Base-by-base conservation (phyloP, 2,888 invertebrate species). In the Tanytarsus gracilentus region DNA sequence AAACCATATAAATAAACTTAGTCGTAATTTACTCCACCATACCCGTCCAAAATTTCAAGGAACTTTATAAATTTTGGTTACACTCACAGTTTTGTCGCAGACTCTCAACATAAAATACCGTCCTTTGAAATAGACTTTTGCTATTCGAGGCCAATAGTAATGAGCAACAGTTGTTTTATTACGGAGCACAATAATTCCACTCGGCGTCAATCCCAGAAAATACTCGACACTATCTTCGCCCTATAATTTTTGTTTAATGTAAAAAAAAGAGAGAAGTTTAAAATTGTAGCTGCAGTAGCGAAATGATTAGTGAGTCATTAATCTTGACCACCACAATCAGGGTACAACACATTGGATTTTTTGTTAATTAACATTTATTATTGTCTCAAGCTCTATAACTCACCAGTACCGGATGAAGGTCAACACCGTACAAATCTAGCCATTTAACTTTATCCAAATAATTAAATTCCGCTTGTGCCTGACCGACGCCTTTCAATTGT, bases 391-490 rank as follows among this genome's bases (percentile, higher is more conserved):
- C 11, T 18, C 18, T 39, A 39, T 40, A 67, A 77, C 82, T 81
- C 78, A 94, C 94, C 84, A 94, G 76, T 63, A 96, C 96, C 56
- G 94, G 94, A 78, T 97, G 96, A 67, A 96, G 81, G 78, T 97
- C 96, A 52, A 96, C 95, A 55, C 97, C 97, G 71, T 96, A 97
- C 91, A 96, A 93, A 74, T 97, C 96, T 69, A 96, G 81, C 96
- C 96, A 96, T 81, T 96, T 96, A 67, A 94, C 92, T 81, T 95
- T 93, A 76, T 97, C 95, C 74, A 97, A 80, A 77, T 91, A 97
- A 77, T 88, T 91, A 68, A 94, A 79, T 77, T 97, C 96, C 30
- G 95, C 95, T 66, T 89, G 85, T 60, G 94, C 87, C 62, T 96
- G 95, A 63, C 73, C 70, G 72, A 75, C 73, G 63, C 74, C 72